Evolutionary conservation across 2,888 invertebrate genomes (phyloP).

Genomic region (Cancer borealis): DNA sequence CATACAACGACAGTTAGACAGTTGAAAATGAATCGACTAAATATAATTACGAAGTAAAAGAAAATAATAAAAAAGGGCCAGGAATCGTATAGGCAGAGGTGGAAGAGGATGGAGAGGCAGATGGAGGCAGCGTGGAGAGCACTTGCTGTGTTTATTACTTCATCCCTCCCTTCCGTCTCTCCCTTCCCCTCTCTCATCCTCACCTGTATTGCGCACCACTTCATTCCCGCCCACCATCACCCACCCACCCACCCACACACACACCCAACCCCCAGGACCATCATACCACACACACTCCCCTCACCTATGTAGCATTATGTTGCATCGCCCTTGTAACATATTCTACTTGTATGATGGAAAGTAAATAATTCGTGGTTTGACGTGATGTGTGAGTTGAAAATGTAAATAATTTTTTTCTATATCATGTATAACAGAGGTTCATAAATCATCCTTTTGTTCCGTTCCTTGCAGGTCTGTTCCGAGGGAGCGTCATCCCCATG

Average conservation of each 20-base stretch:
- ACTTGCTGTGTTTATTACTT: neutral
- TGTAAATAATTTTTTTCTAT: neutral
- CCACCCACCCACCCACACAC: neutral
- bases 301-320: too few species aligned
- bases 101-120: conserved; percentile 8
- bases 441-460: neutral
- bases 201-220: neutral
- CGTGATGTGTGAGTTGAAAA: neutral
- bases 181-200: neutral
- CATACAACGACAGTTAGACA: neutral
- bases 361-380: neutral
- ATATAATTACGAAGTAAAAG: conserved; percentile 46
- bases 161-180: conserved; percentile 5
- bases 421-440: too few species aligned
- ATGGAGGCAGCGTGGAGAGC: neutral
- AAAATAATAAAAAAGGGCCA: conserved; percentile 38
- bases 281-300: neutral
- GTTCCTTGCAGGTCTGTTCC: conserved; percentile 62
- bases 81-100: neutral
- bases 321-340: neutral
- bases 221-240: neutral
- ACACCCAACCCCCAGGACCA: neutral
- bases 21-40: conserved; percentile 44
- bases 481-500: conserved; percentile 70
- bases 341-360: neutral